Evolutionary conservation across 2,888 invertebrate genomes (phyloP).

Genomic region (Elmis aenea): DNA sequence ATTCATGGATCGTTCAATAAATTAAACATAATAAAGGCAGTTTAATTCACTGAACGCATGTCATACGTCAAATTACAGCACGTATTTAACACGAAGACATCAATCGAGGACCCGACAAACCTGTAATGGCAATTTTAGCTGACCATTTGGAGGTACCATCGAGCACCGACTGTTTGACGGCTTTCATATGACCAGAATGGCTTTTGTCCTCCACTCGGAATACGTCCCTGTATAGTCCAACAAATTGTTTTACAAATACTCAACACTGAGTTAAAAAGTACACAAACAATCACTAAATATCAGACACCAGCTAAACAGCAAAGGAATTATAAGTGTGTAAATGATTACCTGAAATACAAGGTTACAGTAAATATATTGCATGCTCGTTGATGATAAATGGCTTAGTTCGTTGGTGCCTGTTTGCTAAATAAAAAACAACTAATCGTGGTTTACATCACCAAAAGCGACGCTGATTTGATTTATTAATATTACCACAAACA

Average conservation of each 20-base stretch:
- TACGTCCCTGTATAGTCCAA: slow-evolving; percentile 69
- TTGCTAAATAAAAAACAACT: no score
- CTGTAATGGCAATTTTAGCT: slow-evolving; percentile 99
- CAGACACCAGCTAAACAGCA: no score
- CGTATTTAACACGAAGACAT: slow-evolving; percentile 16
- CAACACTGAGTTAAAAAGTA: no score
- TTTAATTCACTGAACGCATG: neutral
- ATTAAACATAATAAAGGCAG: slow-evolving; percentile 9
- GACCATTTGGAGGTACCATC: slow-evolving; percentile 99
- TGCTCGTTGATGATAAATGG: no score
- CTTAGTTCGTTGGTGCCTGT: no score
- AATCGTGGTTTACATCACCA: no score
- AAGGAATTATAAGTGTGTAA: no score
- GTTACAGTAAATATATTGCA: no score
- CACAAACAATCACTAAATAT: no score
- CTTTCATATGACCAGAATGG: slow-evolving; percentile 94
- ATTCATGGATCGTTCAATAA: slow-evolving; percentile 26
- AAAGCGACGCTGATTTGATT: no score
- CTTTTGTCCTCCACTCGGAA: slow-evolving; percentile 93
- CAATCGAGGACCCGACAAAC: slow-evolving; percentile 60
- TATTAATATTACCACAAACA: no score
- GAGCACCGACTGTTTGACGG: slow-evolving; percentile 96
- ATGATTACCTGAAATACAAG: no score
- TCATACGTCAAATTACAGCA: slow-evolving; percentile 7
- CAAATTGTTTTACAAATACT: slow-evolving; percentile 8